Base-by-base conservation (phyloP, 2,113 vertebrate genomes). In the Cryptomyrus ogoouensis region DNA sequence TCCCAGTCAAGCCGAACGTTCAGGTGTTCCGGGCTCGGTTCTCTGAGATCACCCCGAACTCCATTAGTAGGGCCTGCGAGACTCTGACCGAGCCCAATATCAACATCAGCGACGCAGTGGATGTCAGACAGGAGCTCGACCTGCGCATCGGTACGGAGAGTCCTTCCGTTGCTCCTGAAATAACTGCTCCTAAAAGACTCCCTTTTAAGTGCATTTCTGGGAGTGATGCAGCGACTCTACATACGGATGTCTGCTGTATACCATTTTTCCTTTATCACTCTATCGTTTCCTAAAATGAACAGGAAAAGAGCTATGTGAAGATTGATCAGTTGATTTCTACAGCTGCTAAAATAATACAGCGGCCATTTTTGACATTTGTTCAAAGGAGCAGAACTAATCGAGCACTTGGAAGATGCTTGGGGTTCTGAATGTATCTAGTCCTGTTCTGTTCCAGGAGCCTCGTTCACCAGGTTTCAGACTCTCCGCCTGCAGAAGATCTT, bases 401-500 rank as follows among this genome's bases (percentile, higher is more conserved):
- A 86, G 46, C 44, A 50, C 74, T 39, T 19, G 12, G 74, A 42
- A 50, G 21, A 44, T 44, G 21, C 47, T 46, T 44, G 8, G 13
- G 9, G 49, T 56, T 83, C 89, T 17, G 24, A 52, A 85, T 7
- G 10, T 89, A 35, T 46, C 89, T 21, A 19, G 52, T 44, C 39
- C 7, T 90, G 74, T 70, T 86, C 53, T n/a, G 88, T 70, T 88
- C 13, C 91, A 99, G 98, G 98, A 74, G 98, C 98, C n/a, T 97
- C 98, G n/a, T 99, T 99, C 93, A 99, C 98, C 50, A 96, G 98
- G 77, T 99, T 99, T 94, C 98, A 99, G 95, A 99, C 98, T 0
- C 93, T 99, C 83, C 96, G 98, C 83, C 96, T 99, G 21, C 96
- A 94, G 93, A 99, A 96, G 94, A 97, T 98, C 91, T 99, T 99